Evolutionary conservation across 2,888 invertebrate genomes (phyloP).

Genomic region (Nemurella pictetii): DNA sequence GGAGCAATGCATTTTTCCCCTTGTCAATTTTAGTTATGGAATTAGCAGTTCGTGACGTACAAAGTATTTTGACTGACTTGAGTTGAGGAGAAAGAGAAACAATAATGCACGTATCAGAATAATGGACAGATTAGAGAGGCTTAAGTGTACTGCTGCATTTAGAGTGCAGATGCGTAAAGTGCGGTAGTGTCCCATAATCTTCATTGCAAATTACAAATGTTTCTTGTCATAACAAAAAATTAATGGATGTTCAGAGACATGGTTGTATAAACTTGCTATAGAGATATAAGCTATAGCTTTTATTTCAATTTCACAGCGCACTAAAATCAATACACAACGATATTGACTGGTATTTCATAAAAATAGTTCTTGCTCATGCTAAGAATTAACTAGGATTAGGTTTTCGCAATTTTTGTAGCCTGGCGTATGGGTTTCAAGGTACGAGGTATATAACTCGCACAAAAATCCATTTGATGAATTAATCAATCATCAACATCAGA

Average conservation of each 20-base stretch:
- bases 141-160: background rate
- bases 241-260: background rate
- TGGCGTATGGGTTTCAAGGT: background rate
- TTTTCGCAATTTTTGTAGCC: background rate
- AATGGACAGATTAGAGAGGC: background rate
- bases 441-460: background rate
- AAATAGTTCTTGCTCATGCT: background rate
- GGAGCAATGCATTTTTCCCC: background rate
- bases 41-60: background rate
- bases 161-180: background rate
- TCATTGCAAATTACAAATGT: background rate
- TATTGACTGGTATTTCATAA: background rate
- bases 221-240: background rate
- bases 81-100: background rate
- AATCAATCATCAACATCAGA: conserved; percentile 39
- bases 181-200: background rate
- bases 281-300: background rate
- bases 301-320: background rate
- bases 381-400: background rate
- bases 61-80: background rate
- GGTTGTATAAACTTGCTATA: too few species aligned
- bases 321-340: background rate
- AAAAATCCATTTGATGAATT: background rate
- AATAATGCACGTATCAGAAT: background rate
- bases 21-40: background rate